These are phyloP conservation scores for Prosopocoilus inquinatus DNA, from an alignment of 2,888 invertebrate species.

Conservation along the genomic window DNA sequence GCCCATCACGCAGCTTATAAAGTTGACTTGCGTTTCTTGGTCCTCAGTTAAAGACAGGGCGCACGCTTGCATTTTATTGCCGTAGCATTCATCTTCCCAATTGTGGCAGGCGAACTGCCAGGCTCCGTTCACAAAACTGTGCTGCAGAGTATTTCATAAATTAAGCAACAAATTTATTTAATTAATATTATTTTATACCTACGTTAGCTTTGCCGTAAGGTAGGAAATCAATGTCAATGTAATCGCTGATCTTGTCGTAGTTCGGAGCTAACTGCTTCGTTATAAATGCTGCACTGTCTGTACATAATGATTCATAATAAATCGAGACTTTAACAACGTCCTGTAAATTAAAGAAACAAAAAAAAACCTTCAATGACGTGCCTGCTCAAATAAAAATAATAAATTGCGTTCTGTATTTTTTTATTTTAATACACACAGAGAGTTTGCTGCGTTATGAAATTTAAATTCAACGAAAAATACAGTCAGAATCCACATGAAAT, in stretches of 20 bases:
- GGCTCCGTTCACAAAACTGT: conserved; percentile 24
- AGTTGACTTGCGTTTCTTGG: conserved; percentile 9
- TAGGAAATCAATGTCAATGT: conserved; percentile 42
- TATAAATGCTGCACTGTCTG: conserved; percentile 53
- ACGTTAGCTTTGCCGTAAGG: conserved; percentile 57
- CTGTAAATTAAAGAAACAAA: conserved; percentile 7
- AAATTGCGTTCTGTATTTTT: too few species aligned
- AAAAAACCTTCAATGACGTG: too few species aligned
- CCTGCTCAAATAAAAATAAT: too few species aligned
- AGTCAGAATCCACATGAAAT: too few species aligned
- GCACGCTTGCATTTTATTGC: conserved; percentile 56
- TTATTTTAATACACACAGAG: too few species aligned
- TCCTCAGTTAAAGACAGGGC: conserved; percentile 43
- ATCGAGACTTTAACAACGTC: conserved; percentile 44
- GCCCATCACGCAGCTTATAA: conserved; percentile 16
- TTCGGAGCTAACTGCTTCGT: conserved; percentile 47
- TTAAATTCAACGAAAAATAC: too few species aligned
- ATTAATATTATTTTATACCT: conserved; percentile 29
- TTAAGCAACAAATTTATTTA: too few species aligned
- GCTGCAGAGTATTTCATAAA: background rate
- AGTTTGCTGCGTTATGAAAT: too few species aligned
- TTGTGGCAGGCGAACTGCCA: conserved; percentile 54
- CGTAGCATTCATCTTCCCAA: conserved; percentile 53
- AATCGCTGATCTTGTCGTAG: conserved; percentile 18
- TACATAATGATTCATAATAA: conserved; percentile 56